Conservation (phyloP, 2,888 invertebrate species). For the Schizaphis graminum region DNA sequence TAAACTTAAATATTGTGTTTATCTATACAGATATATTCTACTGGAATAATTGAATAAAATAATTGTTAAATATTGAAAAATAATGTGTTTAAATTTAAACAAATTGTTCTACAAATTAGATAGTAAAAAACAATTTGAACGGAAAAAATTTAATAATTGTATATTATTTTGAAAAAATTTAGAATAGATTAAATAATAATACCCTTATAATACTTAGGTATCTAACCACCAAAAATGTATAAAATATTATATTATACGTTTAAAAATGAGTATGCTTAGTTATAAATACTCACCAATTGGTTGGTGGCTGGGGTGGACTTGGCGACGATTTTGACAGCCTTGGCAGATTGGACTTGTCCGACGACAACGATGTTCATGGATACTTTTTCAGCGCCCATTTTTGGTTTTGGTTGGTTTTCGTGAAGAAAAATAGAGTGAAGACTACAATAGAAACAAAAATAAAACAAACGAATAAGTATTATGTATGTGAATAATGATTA, state of each 20-base stretch:
- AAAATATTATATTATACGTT: not conserved
- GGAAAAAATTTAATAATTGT: not conserved
- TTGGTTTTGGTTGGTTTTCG: slow-evolving; percentile 23
- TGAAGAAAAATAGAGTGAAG: not conserved
- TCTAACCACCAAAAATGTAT: not conserved
- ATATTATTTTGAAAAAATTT: not conserved
- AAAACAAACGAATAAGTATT: not conserved
- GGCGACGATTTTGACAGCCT: slow-evolving; percentile 1
- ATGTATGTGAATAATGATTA: not conserved
- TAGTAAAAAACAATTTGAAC: not conserved
- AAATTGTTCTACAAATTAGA: no score
- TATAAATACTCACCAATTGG: slow-evolving; percentile 11
- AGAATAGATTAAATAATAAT: not conserved
- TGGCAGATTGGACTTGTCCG: slow-evolving; percentile 36
- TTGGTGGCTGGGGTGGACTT: slow-evolving; percentile 18
- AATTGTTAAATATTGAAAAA: not conserved
- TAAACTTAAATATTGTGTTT: not conserved
- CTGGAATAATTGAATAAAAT: not conserved
- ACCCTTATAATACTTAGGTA: not conserved
- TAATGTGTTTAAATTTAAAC: not conserved
- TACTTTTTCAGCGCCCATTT: slow-evolving; percentile 38
- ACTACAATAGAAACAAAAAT: not conserved
- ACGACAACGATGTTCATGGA: slow-evolving; percentile 54
- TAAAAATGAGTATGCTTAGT: not conserved
- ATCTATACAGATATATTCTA: not conserved